A percentile compares a stretch with the other conserved stretches of the same genome.
phyloP scores from a whole-genome alignment of 2,113 vertebrate species.

The Ornithorhynchus anatinus region DNA sequence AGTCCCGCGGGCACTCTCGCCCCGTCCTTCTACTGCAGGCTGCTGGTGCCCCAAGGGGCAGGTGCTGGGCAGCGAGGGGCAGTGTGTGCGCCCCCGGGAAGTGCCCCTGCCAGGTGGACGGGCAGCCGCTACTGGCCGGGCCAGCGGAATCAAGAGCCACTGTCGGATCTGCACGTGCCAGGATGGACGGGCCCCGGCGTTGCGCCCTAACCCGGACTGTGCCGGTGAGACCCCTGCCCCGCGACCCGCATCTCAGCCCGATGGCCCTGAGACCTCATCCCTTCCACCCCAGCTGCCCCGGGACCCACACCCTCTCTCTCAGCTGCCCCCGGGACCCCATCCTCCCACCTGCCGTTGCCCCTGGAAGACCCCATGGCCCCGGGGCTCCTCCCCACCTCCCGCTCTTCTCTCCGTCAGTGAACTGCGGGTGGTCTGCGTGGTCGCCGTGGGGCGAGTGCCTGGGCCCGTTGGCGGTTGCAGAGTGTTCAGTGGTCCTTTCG shows the following conservation, averaged over 20 bases:
- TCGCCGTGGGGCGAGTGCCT: slow-evolving; percentile 87
- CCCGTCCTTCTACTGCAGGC: slow-evolving; percentile 59
- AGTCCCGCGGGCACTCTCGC: background rate
- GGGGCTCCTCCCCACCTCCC: fast-evolving
- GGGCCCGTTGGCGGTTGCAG: slow-evolving; percentile 82
- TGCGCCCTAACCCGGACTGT: slow-evolving; percentile 78
- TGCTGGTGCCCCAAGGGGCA: slow-evolving; percentile 84
- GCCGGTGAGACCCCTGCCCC: slow-evolving; percentile 60
- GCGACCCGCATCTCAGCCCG: background rate
- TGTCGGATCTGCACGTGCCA: slow-evolving; percentile 86
- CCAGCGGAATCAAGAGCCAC: slow-evolving; percentile 74
- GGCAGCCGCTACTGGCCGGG: slow-evolving; percentile 65
- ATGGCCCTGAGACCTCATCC: background rate
- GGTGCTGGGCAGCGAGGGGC: slow-evolving; percentile 70
- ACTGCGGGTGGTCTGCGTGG: slow-evolving; percentile 91
- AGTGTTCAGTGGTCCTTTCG: slow-evolving; percentile 93
- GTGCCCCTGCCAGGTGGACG: slow-evolving; percentile 72
- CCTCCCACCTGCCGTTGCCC: background rate
- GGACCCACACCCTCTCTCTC: background rate
- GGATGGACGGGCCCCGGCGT: slow-evolving; percentile 73
- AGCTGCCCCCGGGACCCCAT: too few species aligned
- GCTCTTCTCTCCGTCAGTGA: slow-evolving; percentile 70
- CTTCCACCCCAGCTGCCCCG: background rate
- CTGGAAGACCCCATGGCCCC: fast-evolving
- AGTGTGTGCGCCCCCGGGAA: slow-evolving; percentile 74